Evolutionary conservation across 1,140 invertebrate species (phyloP), one percentile per base, ranked within the genome.

Genomic region (Orius insidiosus): DNA sequence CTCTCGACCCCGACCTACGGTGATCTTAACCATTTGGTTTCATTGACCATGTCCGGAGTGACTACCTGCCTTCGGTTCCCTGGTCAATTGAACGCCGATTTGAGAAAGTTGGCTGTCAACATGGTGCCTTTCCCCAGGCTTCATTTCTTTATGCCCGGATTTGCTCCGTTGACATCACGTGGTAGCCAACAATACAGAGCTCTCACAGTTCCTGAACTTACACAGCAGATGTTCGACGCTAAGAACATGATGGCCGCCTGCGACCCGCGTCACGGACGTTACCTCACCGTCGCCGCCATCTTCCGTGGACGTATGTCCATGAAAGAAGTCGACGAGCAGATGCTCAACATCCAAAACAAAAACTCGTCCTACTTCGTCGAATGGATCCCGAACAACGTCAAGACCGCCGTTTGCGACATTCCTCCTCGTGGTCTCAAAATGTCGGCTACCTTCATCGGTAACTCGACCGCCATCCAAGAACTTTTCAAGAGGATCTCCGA

Each of bases 61-160:
- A 90, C 85, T 6, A 85, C 81, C 9, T 75, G 69, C 55, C 55
- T 63, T 18, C 38, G 76, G 39, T 76, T 77, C 55, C 74, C 74
- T 5, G n/a, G n/a, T n/a, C n/a, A n/a, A n/a, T n/a, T n/a, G n/a
- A n/a, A n/a, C n/a, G n/a, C n/a, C n/a, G n/a, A 96, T 70, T 71
- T 96, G 51, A 68, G 90, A 43, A 96, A 96, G 68, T 63, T 96
- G 52, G 92, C 90, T 40, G 92, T 96, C 40, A 96, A 96, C 67
- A 95, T 95, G 90, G 89, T 95, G 38, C 90, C 89, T 37, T 95
- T 92, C 66, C 90, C 90, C 43, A 79, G 89, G 63, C 70, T 94
- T 31, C 88, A 94, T 63, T 93, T 93, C 73, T 93, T 93, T 68
- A 88, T 94, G 70, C 85, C 89, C 31, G 88, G 88, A 13, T 93